A percentile compares a stretch with the other conserved stretches of the same genome.
These are phyloP conservation scores for Pseudomyrmex flavicornis DNA, from an alignment of 1,140 invertebrate species.

Conservation along the genomic window DNA sequence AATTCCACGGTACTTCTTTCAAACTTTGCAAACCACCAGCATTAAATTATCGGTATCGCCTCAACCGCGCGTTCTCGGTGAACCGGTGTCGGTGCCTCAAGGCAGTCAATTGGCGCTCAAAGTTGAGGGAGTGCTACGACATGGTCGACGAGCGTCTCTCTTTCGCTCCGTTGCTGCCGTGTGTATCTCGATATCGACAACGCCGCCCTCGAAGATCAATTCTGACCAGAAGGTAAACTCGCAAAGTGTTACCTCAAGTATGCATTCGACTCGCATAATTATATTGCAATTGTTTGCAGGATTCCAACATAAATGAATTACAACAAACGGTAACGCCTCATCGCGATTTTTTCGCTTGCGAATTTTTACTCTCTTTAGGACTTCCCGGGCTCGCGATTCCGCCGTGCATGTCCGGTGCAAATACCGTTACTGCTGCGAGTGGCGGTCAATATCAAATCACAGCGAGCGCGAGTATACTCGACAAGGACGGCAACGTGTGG, in stretches of 20 bases:
- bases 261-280: not conserved
- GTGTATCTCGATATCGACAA: slow-evolving; percentile 89
- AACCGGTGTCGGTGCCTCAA: slow-evolving; percentile 91
- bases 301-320: slow-evolving; percentile 85
- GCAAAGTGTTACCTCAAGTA: slow-evolving; percentile 7
- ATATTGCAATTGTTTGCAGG: slow-evolving; percentile 65
- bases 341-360: slow-evolving; percentile 92
- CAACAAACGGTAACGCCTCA: slow-evolving; percentile 90
- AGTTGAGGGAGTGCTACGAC: slow-evolving; percentile 94
- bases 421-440: slow-evolving; percentile 24
- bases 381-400: slow-evolving; percentile 52
- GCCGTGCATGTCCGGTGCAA: slow-evolving; percentile 31
- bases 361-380: slow-evolving; percentile 89
- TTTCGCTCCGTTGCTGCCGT: slow-evolving; percentile 90
- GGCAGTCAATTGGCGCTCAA: slow-evolving; percentile 93
- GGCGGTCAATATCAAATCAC: slow-evolving; percentile 88
- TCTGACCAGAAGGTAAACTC: slow-evolving; percentile 84
- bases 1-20: slow-evolving; percentile 95
- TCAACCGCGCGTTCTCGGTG: slow-evolving; percentile 91
- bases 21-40: slow-evolving; percentile 93
- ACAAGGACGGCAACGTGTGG: slow-evolving; percentile 90
- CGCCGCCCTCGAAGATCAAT: slow-evolving; percentile 85
- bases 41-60: slow-evolving; percentile 94
- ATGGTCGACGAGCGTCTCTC: slow-evolving; percentile 88
- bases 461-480: slow-evolving; percentile 90